A percentile compares a stretch with the other conserved stretches of the same genome.
Evolutionary conservation across 2,113 vertebrate species (phyloP).

Genomic region (Poeciliopsis occidentalis): DNA sequence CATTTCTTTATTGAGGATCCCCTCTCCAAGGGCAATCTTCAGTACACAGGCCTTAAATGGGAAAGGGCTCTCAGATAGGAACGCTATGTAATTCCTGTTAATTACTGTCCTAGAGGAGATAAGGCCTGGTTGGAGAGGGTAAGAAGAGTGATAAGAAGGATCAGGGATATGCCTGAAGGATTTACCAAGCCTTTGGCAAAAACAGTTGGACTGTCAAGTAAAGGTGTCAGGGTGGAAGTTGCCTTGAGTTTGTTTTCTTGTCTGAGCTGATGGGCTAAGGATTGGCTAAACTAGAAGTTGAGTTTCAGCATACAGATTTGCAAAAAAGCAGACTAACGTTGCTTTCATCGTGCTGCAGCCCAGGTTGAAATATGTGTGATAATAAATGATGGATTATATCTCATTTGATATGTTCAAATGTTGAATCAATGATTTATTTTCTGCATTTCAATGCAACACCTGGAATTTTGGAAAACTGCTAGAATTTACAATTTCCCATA

Average conservation of each 20-base stretch:
- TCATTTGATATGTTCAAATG: too few species aligned
- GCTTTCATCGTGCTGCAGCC: too few species aligned
- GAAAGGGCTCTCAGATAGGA: constrained; percentile 66
- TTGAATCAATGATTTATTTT: too few species aligned
- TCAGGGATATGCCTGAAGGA: constrained; percentile 65
- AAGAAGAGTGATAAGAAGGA: constrained; percentile 71
- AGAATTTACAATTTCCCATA: too few species aligned
- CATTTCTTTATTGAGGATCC: constrained; percentile 44
- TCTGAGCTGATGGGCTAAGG: not conserved
- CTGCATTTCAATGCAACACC: too few species aligned
- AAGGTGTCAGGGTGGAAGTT: constrained; percentile 38
- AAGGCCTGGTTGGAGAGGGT: constrained; percentile 69
- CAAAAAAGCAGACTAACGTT: too few species aligned
- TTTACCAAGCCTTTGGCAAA: constrained; percentile 42
- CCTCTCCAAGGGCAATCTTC: constrained; percentile 61
- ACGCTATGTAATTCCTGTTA: constrained; percentile 76
- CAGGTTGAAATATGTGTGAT: too few species aligned
- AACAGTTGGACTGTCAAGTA: constrained; percentile 52
- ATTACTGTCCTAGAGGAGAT: constrained; percentile 74
- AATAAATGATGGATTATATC: too few species aligned
- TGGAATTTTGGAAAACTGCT: too few species aligned
- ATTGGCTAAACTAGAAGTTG: not conserved
- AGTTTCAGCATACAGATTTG: not conserved
- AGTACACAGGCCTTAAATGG: constrained; percentile 64
- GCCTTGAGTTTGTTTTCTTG: not conserved